phyloP scores from a whole-genome alignment of 92 coral and sea anemone species.

The Palythoa caribaeorum region DNA sequence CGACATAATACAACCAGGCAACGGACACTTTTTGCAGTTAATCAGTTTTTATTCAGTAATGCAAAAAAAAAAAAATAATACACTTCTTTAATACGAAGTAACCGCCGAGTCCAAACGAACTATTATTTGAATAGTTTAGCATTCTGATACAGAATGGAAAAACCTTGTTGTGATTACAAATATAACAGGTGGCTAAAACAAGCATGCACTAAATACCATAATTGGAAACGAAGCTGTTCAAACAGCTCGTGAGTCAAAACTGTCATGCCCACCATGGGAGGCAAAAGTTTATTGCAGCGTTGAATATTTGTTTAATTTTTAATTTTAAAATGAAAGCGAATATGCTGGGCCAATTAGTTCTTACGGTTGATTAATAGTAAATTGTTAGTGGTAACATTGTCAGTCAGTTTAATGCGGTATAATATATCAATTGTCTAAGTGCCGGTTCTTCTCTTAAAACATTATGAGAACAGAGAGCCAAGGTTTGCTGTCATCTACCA shows the following conservation, averaged over 20 bases:
- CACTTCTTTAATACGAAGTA: conserved; percentile 50
- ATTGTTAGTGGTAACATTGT: background rate
- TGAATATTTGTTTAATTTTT: background rate
- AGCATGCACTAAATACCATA: conserved; percentile 22
- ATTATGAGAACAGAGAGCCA: background rate
- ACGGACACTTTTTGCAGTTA: background rate
- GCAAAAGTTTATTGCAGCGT: conserved; percentile 4
- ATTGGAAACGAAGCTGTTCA: conserved; percentile 15
- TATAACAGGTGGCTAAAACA: conserved; percentile 34
- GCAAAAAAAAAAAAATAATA: background rate
- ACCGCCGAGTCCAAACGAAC: conserved; percentile 52
- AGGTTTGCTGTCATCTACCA: conserved; percentile 23
- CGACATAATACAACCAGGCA: background rate
- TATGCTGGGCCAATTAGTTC: background rate
- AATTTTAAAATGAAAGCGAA: background rate
- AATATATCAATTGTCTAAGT: background rate
- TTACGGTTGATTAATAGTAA: background rate
- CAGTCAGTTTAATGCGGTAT: too few relatives aligned
- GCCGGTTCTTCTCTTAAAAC: conserved; percentile 6
- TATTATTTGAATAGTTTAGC: conserved; percentile 28
- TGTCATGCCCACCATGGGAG: conserved; percentile 28
- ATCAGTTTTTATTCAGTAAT: conserved; percentile 22
- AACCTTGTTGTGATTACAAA: conserved; percentile 20
- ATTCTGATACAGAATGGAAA: conserved; percentile 48
- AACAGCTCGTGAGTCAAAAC: conserved; percentile 1